These are phyloP conservation scores for Scrobipalpa costella DNA, from an alignment of 2,888 invertebrate species.

Conservation along the genomic window DNA sequence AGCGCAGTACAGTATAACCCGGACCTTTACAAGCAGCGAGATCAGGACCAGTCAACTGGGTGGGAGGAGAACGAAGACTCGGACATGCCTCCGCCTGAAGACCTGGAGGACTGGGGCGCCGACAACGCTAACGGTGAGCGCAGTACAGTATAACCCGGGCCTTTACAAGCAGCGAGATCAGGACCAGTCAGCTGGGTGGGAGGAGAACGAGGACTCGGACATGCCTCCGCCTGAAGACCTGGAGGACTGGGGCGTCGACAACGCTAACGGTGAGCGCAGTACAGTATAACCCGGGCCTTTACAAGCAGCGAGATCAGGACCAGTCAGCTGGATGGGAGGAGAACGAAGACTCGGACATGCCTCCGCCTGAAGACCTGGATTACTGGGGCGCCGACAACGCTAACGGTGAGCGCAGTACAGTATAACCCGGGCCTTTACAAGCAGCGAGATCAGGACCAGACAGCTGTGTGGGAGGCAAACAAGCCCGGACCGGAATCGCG, in stretches of 20 bases:
- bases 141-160: too few species aligned
- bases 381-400: conserved; percentile 39
- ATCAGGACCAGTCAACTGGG: background rate
- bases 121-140: conserved; percentile 40
- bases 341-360: conserved; percentile 34
- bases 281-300: too few species aligned
- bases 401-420: too few species aligned
- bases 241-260: conserved; percentile 65
- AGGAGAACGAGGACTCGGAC: conserved; percentile 26
- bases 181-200: background rate
- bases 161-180: too few species aligned
- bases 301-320: too few species aligned
- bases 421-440: too few species aligned
- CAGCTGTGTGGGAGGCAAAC: too few species aligned
- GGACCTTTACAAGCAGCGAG: too few species aligned
- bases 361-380: conserved; percentile 53
- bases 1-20: too few species aligned
- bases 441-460: too few species aligned
- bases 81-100: conserved; percentile 45
- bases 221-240: conserved; percentile 50
- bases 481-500: too few species aligned
- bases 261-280: conserved; percentile 30
- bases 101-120: conserved; percentile 65
- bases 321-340: background rate
- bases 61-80: conserved; percentile 21